These are phyloP conservation scores for Raillietiella orientalis DNA, from an alignment of 2,888 invertebrate genomes.

Conservation along the genomic window DNA sequence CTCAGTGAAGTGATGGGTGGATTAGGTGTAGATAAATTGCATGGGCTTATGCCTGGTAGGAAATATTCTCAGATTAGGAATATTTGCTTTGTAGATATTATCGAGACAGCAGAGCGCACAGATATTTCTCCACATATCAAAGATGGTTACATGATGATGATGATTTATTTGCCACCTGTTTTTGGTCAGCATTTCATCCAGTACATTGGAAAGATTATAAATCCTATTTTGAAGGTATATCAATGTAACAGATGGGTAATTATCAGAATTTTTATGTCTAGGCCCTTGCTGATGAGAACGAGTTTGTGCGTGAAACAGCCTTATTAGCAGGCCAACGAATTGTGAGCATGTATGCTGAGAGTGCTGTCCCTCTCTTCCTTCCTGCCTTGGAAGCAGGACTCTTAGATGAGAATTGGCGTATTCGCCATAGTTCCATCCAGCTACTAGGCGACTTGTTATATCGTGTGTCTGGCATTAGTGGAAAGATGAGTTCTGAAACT, in stretches of 20 bases:
- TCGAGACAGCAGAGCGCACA: conserved; percentile 61
- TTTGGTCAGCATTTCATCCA: conserved; percentile 83
- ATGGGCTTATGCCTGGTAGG: conserved; percentile 67
- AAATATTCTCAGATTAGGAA: background rate
- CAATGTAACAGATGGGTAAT: conserved; percentile 4
- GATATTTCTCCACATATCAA: conserved; percentile 89
- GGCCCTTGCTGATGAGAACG: conserved; percentile 93
- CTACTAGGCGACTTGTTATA: conserved; percentile 79
- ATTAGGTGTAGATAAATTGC: conserved; percentile 70
- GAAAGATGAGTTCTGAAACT: conserved; percentile 96
- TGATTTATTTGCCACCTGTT: conserved; percentile 92
- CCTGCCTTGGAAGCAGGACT: conserved; percentile 78
- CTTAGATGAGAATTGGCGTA: conserved; percentile 96
- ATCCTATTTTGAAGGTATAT: conserved; percentile 70
- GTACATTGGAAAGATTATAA: conserved; percentile 86
- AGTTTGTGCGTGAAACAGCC: conserved; percentile 91
- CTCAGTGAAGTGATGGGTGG: conserved; percentile 93
- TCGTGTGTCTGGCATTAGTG: conserved; percentile 83
- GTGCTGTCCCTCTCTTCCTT: conserved; percentile 61
- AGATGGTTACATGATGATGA: conserved; percentile 99
- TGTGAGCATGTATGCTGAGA: conserved; percentile 80
- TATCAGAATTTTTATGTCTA: conserved; percentile 9
- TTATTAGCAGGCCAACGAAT: conserved; percentile 85
- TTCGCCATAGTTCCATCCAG: conserved; percentile 73
- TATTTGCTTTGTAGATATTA: conserved; percentile 28